phyloP scores from a whole-genome alignment of 2,797 vertebrate genomes.

The Peromyscus eremicus region DNA sequence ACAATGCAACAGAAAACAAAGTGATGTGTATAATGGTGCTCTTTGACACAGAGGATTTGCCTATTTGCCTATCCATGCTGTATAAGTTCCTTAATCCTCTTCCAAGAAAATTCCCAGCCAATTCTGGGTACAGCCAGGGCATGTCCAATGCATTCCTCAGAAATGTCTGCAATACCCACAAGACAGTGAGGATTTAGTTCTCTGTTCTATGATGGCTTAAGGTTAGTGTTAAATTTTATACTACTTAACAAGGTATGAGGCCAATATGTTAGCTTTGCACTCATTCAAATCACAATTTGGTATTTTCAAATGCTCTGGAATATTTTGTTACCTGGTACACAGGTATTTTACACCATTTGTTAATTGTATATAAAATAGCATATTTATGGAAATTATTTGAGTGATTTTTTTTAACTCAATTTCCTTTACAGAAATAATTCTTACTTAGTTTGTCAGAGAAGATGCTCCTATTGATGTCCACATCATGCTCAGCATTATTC shows the following conservation, averaged over 20 bases:
- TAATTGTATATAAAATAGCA: not conserved
- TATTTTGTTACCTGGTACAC: not conserved
- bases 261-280: not conserved
- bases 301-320: not conserved
- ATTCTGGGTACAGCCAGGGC: not conserved
- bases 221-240: not conserved
- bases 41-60: not conserved
- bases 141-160: not conserved
- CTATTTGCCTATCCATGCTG: not conserved
- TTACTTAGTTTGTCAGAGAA: not conserved
- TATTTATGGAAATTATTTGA: not conserved
- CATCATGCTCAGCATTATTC: not conserved
- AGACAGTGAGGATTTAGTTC: not conserved
- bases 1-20: not conserved
- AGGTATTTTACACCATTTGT: not conserved
- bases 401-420: not conserved
- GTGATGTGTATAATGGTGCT: not conserved
- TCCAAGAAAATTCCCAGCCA: not conserved
- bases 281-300: not conserved
- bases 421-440: not conserved
- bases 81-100: not conserved
- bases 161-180: not conserved
- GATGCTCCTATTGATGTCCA: not conserved
- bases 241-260: not conserved
- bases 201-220: not conserved